These are phyloP conservation scores for Luscinia megarhynchos DNA, from an alignment of 2,797 vertebrate genomes.

Conservation along the genomic window DNA sequence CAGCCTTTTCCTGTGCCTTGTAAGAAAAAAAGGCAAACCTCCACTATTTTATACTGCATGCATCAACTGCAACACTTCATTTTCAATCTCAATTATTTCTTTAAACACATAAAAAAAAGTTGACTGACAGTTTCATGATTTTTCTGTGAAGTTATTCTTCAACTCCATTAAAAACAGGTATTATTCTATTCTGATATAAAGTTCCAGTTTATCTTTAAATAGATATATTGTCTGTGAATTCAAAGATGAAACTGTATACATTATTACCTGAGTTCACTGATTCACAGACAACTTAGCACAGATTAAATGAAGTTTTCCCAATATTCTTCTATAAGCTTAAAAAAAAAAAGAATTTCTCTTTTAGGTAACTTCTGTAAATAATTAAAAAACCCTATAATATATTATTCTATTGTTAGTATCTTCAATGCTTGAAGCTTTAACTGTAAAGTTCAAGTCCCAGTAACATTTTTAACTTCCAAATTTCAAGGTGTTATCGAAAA, in stretches of 20 bases:
- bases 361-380: slow-evolving; percentile 41
- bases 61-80: background rate
- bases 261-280: slow-evolving; percentile 77
- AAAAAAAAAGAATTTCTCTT: slow-evolving; percentile 61
- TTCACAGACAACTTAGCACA: slow-evolving; percentile 59
- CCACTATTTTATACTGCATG: slow-evolving; percentile 12
- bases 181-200: slow-evolving; percentile 25
- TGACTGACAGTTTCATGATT: background rate
- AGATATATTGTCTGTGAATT: slow-evolving; percentile 39
- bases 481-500: slow-evolving; percentile 79
- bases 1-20: background rate
- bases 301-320: slow-evolving; percentile 14
- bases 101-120: background rate
- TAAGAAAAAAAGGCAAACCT: background rate
- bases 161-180: slow-evolving; percentile 48
- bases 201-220: slow-evolving; percentile 43
- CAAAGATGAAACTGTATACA: slow-evolving; percentile 32
- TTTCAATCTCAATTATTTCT: slow-evolving; percentile 32
- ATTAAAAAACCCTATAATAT: slow-evolving; percentile 62
- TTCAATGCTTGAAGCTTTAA: slow-evolving; percentile 44
- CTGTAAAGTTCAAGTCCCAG: background rate
- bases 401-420: slow-evolving; percentile 58
- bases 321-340: slow-evolving; percentile 48
- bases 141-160: background rate
- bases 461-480: background rate